phyloP scores from a whole-genome alignment of 2,113 vertebrate genomes.

The zebrafish (Danio rerio) region GRCz12tu NC_133184.1:26322501-26323000 shows the following conservation, averaged over 20 bases:
- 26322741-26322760: conserved; percentile 78
- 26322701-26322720: conserved; percentile 70
- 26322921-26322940: conserved; percentile 26
- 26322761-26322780: conserved; percentile 74
- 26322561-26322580: background rate
- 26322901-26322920: conserved; percentile 12
- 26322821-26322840: conserved; percentile 45
- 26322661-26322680: conserved; percentile 55
- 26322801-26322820: conserved; percentile 44
- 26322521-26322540: background rate
- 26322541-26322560: background rate
- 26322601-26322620: conserved; percentile 60
- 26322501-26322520: background rate
- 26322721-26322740: conserved; percentile 74
- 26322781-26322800: conserved; percentile 60
- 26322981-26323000: background rate
- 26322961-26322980: background rate
- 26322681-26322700: conserved; percentile 70
- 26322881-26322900: background rate
- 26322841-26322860: conserved; percentile 30
- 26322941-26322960: conserved; percentile 7
- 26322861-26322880: conserved; percentile 47
- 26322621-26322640: conserved; percentile 74
- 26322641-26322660: conserved; percentile 67
- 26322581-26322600: conserved; percentile 25